Conservation (phyloP, 2,888 invertebrate species). For the Xestia sexstrigata region DNA sequence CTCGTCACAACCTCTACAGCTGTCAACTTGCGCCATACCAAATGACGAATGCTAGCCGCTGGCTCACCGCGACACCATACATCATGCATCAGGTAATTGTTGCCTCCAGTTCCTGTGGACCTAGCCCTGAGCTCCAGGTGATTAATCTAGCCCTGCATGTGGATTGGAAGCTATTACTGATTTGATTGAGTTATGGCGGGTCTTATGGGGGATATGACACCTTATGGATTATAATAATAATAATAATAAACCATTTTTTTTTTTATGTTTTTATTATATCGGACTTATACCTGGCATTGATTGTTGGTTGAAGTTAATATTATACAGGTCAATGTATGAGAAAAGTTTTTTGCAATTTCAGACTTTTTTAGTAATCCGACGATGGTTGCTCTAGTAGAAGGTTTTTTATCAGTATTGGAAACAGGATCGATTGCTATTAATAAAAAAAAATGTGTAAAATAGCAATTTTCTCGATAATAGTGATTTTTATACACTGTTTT, state of each 20-base stretch:
- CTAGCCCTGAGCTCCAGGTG: slow-evolving; percentile 68
- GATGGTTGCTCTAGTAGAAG: too few species aligned
- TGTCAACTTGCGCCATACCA: slow-evolving; percentile 34
- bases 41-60: slow-evolving; percentile 72
- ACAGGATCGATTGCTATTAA: too few species aligned
- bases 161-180: slow-evolving; percentile 63
- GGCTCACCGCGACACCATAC: slow-evolving; percentile 74
- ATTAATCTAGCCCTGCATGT: slow-evolving; percentile 68
- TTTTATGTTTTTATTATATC: too few species aligned
- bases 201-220: background rate
- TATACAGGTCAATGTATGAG: too few species aligned
- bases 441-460: too few species aligned
- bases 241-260: too few species aligned
- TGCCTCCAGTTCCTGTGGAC: slow-evolving; percentile 69
- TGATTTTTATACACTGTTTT: too few species aligned
- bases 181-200: slow-evolving; percentile 59
- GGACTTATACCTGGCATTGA: background rate
- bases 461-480: too few species aligned
- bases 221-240: too few species aligned
- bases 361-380: too few species aligned
- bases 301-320: background rate
- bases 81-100: slow-evolving; percentile 81
- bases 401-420: too few species aligned
- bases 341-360: too few species aligned
- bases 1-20: background rate